A percentile compares a stretch with the other conserved stretches of the same genome.
These are phyloP conservation scores for Aplodontia rufa DNA, from an alignment of 2,113 vertebrate species.

Conservation along the genomic window DNA sequence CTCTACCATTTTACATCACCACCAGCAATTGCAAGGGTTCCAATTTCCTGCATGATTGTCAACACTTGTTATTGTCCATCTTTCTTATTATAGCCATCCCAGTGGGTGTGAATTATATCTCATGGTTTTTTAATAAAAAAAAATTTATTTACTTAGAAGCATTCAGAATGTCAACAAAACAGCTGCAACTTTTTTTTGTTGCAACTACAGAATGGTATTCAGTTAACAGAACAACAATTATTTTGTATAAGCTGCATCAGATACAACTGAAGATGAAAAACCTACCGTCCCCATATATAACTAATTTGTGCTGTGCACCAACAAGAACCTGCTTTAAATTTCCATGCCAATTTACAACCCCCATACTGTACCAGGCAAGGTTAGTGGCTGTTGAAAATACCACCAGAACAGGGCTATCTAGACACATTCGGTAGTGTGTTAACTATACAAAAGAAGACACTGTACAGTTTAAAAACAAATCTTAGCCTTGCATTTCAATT, in stretches of 20 bases:
- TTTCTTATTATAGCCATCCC: background rate
- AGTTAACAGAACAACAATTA: constrained; percentile 94
- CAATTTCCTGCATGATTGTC: background rate
- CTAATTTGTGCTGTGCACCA: constrained; percentile 92
- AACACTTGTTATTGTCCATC: background rate
- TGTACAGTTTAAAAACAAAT: too few relatives aligned
- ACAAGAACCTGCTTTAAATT: constrained; percentile 89
- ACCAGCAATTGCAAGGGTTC: background rate
- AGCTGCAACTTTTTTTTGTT: constrained; percentile 92
- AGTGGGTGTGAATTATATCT: too few relatives aligned
- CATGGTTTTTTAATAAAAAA: constrained; percentile 95
- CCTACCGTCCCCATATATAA: constrained; percentile 89
- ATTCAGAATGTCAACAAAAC: constrained; percentile 98
- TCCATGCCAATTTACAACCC: constrained; percentile 89
- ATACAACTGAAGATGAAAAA: constrained; percentile 92
- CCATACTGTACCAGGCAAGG: constrained; percentile 93
- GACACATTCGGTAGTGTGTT: too few relatives aligned
- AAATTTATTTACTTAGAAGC: constrained; percentile 96
- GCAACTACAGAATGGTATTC: constrained; percentile 99
- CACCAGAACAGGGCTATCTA: too few relatives aligned
- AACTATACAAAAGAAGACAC: too few relatives aligned
- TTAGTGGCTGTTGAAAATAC: constrained; percentile 92
- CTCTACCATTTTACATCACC: background rate
- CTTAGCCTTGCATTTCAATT: too few relatives aligned
- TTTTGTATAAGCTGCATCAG: constrained; percentile 90